Evolutionary conservation across 2,113 vertebrate genomes (phyloP), one percentile per base, ranked within the genome.

Genomic region (Laticauda colubrina): DNA sequence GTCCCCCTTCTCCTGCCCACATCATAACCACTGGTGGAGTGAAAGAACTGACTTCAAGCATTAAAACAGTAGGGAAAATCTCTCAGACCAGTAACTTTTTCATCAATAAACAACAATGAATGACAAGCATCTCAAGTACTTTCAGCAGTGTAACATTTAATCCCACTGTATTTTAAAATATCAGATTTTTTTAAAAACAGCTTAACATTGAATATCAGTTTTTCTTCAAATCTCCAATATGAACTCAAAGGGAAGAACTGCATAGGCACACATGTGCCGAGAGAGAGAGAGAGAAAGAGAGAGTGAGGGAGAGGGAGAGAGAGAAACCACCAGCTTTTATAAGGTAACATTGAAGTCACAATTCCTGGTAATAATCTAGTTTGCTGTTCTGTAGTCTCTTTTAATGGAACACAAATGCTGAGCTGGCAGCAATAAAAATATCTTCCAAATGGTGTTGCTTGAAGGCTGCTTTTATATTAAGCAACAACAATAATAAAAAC

Each of bases 401-500:
- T 91, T 29, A 92, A 10, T 24, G 54, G 81, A 88, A 69, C 56
- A 85, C 75, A 90, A 93, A 87, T 90, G 88, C 92, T 87, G 81
- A 64, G n/a, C 90, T 91, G 90, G 45, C 85, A 85, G 56, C 93
- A 56, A 87, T 64, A 87, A 90, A 87, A 89, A 24, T 88, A 61
- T 20, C 90, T 91, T 59, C 92, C 0, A 53, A 91, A 59, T 20
- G 18, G 59, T 0, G 12, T 85, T 91, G 93, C 93, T 91, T 87
- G 91, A 93, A 90, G 75, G 88, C 39, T 59, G 90, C 87, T 90
- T 88, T 75, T 92, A 56, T 88, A 75, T 94, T 20, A 61, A 95
- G 75, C 75, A 81, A 81, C 34, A 81, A 81, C 18, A 43, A 81
- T 3, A 92, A 93, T 91, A 85, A 89, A 20, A 1, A 34, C 92